A percentile compares a stretch with the other conserved stretches of the same genome.
These are phyloP conservation scores for Tyria jacobaeae DNA, from an alignment of 2,888 invertebrate genomes.

Conservation along the genomic window DNA sequence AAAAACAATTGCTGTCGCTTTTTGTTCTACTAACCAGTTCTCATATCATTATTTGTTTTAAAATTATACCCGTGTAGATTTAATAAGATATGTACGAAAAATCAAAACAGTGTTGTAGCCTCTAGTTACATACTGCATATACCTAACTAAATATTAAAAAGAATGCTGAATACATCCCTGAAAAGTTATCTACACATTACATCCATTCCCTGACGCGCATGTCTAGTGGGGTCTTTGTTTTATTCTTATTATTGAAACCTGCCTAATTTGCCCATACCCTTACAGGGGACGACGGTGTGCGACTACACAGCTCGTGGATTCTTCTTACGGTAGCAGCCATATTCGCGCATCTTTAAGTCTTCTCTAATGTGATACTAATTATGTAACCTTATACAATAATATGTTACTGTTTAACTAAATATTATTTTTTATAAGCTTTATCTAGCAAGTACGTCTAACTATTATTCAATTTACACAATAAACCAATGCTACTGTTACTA, in stretches of 20 bases:
- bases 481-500: conserved; percentile 43
- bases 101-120: neutral
- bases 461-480: conserved; percentile 30
- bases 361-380: conserved; percentile 62
- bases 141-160: neutral
- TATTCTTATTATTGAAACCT: neutral
- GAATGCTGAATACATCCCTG: neutral
- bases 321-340: conserved; percentile 39
- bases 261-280: conserved; percentile 4
- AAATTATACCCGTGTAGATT: neutral
- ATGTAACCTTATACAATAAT: conserved; percentile 23
- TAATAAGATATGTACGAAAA: neutral
- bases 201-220: neutral
- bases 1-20: neutral
- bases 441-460: conserved; percentile 34
- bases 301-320: conserved; percentile 42
- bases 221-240: neutral
- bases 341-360: conserved; percentile 33
- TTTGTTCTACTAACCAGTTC: neutral
- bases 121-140: neutral
- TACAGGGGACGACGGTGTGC: conserved; percentile 44
- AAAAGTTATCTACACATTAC: neutral
- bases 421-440: conserved; percentile 54
- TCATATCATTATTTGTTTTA: neutral
- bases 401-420: conserved; percentile 47